These are phyloP conservation scores for Listronotus bonariensis DNA, from an alignment of 1,140 invertebrate species.

Conservation along the genomic window DNA sequence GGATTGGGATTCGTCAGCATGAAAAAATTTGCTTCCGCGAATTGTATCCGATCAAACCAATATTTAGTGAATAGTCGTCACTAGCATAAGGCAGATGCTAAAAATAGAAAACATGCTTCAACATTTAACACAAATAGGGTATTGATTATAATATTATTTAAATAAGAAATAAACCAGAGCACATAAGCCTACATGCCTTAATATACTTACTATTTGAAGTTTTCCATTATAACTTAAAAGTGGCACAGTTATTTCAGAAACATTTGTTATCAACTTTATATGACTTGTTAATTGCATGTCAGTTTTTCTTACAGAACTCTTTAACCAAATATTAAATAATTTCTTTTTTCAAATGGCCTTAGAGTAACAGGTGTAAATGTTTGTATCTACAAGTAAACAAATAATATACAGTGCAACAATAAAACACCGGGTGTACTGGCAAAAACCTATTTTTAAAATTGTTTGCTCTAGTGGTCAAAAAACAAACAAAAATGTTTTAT, in stretches of 20 bases:
- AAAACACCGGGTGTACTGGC: no score
- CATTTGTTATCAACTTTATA: conserved; percentile 73
- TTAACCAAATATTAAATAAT: conserved; percentile 65
- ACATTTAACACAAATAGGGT: not conserved
- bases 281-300: conserved; percentile 68
- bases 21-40: conserved; percentile 71
- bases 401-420: no score
- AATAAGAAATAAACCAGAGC: not conserved
- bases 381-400: conserved; percentile 63
- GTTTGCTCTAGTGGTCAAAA: no score
- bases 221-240: conserved; percentile 77
- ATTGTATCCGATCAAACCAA: conserved; percentile 74
- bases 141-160: not conserved
- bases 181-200: not conserved
- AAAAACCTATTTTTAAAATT: no score
- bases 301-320: conserved; percentile 58
- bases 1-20: conserved; percentile 79
- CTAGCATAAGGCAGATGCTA: conserved; percentile 59
- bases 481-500: no score
- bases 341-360: conserved; percentile 64
- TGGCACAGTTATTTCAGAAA: conserved; percentile 71
- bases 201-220: conserved; percentile 61
- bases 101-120: conserved; percentile 24
- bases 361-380: conserved; percentile 67
- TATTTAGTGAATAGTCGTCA: conserved; percentile 67